Evolutionary conservation across 2,888 invertebrate genomes (phyloP).

Genomic region (Noctua janthina): DNA sequence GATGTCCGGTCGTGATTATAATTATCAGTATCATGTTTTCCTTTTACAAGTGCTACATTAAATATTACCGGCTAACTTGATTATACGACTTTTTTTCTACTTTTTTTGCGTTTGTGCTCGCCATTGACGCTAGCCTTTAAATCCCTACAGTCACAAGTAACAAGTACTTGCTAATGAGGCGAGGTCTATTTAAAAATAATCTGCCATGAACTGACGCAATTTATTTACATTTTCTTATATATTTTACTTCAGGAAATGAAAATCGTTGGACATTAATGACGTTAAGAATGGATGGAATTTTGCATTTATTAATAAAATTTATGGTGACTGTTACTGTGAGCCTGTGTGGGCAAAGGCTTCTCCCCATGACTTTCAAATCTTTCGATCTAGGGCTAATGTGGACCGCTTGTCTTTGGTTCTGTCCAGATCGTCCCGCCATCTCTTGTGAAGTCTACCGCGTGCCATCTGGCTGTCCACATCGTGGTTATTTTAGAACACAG

Average conservation of each 20-base stretch:
- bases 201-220: neutral
- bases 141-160: conserved; percentile 39
- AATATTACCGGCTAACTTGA: neutral
- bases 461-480: neutral
- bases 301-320: neutral
- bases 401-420: neutral
- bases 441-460: neutral
- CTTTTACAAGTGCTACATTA: neutral
- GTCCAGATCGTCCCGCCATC: neutral
- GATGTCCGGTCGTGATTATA: too few relatives aligned
- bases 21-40: neutral
- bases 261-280: neutral
- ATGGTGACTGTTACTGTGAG: neutral
- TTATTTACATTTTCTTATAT: conserved; percentile 15
- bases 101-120: neutral
- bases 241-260: neutral
- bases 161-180: conserved; percentile 45
- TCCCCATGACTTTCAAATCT: neutral
- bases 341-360: neutral
- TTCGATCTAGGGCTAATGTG: neutral
- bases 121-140: conserved; percentile 20
- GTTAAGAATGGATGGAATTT: neutral
- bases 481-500: too few relatives aligned
- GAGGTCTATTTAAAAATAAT: conserved; percentile 7
- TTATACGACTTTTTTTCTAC: neutral